These are phyloP conservation scores for Astreopora myriophthalma DNA, from an alignment of 64 coral and sea anemone genomes.

Conservation along the genomic window DNA sequence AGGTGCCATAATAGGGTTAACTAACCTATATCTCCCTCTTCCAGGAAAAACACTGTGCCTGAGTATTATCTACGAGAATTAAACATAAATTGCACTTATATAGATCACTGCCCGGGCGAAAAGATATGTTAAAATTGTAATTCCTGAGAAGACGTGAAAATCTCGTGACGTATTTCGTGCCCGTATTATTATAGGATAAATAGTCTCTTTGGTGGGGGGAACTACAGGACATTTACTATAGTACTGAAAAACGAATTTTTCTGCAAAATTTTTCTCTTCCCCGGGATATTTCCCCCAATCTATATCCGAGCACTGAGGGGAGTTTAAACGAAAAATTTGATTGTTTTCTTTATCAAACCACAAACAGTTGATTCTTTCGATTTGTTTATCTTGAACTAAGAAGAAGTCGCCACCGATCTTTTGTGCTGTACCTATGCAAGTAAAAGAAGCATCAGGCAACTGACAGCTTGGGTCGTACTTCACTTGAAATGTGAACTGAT, in stretches of 20 bases:
- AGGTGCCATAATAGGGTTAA: too few species aligned
- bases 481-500: constrained; percentile 3
- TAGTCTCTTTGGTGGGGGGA: background rate
- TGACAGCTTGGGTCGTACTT: constrained; percentile 11
- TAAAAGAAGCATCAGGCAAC: background rate
- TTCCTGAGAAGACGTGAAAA: background rate
- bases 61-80: too few species aligned
- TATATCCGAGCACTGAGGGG: constrained; percentile 82
- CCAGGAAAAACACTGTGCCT: too few species aligned
- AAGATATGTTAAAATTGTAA: background rate
- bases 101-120: too few species aligned
- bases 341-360: constrained; percentile 65
- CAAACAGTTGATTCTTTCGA: constrained; percentile 32
- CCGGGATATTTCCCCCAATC: constrained; percentile 39
- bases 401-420: constrained; percentile 56
- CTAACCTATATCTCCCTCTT: too few species aligned
- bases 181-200: constrained; percentile 3
- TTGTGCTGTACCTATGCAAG: constrained; percentile 33
- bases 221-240: constrained; percentile 52
- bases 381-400: constrained; percentile 19
- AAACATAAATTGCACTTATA: too few species aligned
- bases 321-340: constrained; percentile 64
- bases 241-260: constrained; percentile 41
- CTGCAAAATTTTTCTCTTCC: constrained; percentile 2
- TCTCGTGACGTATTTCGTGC: background rate